Evolutionary conservation across 2,888 invertebrate genomes (phyloP).

Genomic region (Xanthostigma xanthostigma): DNA sequence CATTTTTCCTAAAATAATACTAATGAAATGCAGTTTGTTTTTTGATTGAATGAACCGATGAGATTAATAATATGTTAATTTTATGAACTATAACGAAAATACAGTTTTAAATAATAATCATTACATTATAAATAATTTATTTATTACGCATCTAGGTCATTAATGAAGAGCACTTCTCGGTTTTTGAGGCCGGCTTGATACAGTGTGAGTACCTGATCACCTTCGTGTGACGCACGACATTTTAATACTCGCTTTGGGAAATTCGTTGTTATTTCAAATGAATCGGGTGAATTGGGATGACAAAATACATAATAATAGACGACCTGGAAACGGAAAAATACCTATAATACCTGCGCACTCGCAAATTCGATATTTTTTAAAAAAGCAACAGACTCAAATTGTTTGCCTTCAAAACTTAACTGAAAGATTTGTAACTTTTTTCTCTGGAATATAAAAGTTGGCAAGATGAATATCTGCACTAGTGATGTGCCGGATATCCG

Average conservation of each 20-base stretch:
- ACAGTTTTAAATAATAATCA: too few relatives aligned
- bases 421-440: not conserved
- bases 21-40: too few relatives aligned
- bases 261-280: constrained; percentile 91
- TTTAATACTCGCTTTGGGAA: constrained; percentile 78
- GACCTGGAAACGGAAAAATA: constrained; percentile 44
- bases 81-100: too few relatives aligned
- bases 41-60: too few relatives aligned
- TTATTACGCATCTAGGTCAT: constrained; percentile 71
- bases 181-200: constrained; percentile 70
- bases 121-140: too few relatives aligned
- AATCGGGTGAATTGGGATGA: constrained; percentile 81
- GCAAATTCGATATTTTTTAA: not conserved
- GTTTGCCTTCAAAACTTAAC: not conserved
- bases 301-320: constrained; percentile 92
- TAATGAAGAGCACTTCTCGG: constrained; percentile 85
- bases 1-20: too few relatives aligned
- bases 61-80: too few relatives aligned
- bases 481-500: too few relatives aligned
- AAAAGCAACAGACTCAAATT: not conserved
- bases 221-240: constrained; percentile 31
- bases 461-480: too few relatives aligned
- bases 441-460: too few relatives aligned
- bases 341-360: too few relatives aligned
- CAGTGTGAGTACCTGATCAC: constrained; percentile 39